These are phyloP conservation scores for Heteromyza rotundicornis DNA, from an alignment of 2,888 invertebrate genomes.

Conservation along the genomic window DNA sequence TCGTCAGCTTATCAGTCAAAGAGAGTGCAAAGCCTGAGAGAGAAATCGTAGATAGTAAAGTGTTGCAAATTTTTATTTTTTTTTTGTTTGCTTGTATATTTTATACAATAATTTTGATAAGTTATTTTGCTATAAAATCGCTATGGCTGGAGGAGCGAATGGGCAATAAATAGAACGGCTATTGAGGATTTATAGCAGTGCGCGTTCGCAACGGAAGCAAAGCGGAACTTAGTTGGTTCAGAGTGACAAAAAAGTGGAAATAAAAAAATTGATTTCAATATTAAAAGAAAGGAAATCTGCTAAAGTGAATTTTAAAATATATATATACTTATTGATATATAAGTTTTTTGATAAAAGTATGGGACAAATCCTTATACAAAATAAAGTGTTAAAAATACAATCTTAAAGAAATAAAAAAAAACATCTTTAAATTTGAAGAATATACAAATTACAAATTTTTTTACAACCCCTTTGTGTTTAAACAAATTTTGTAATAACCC, in stretches of 20 bases:
- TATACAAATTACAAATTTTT: too few species aligned
- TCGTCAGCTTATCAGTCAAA: neutral
- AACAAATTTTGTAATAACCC: too few species aligned
- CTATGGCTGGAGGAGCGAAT: neutral
- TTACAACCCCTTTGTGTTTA: neutral
- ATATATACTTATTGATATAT: too few species aligned
- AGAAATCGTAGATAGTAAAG: neutral
- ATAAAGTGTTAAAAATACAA: neutral
- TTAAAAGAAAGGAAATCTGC: too few species aligned
- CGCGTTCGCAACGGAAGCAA: constrained; percentile 23
- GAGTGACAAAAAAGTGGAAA: neutral
- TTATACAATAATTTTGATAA: too few species aligned
- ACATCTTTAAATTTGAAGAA: too few species aligned
- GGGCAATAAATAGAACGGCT: constrained; percentile 35
- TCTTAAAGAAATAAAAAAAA: too few species aligned
- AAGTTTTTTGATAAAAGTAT: too few species aligned
- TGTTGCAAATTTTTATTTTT: neutral
- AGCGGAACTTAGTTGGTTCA: neutral
- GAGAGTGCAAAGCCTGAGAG: neutral
- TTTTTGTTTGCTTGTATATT: neutral
- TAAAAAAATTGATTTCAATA: too few species aligned
- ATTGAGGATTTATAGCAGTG: constrained; percentile 34
- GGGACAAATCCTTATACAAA: too few species aligned
- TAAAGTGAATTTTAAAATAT: too few species aligned
- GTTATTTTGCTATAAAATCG: neutral